Base-by-base conservation (phyloP, 2,797 vertebrate genomes). In the Onychomys torridus region DNA sequence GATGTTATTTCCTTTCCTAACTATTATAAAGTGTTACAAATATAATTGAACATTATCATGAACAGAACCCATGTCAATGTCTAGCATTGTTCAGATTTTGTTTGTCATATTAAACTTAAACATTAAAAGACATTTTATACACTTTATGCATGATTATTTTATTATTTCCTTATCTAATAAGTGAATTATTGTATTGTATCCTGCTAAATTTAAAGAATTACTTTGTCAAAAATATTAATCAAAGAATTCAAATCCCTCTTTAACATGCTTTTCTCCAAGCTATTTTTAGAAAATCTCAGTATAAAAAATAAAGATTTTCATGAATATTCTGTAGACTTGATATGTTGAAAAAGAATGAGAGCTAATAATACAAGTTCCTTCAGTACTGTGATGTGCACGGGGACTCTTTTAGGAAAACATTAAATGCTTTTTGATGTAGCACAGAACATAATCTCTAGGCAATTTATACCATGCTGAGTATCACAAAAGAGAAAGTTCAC, bases 1-100 rank as follows among this genome's bases (percentile, higher is more conserved):
- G 91, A 85, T 93, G 34, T 29, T 55, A 81, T 96, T 95, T 93
- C 7, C 19, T 84, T 95, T 92, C 5, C 4, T 3, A 93, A 86
- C 85, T 94, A 55, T 65, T 55, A 21, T 85, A 79, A 90, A 85
- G 2, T 76, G 27, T 85, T 63, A 21, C 34, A 9, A 95, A 76
- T 69, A 79, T 86, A 21, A 89, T 93, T 93, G 14, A 79, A 67
- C 29, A 16, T 79, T 37, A 86, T 61, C 89, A 52, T 90, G 21
- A 40, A 1, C 16, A 82, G 61, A 93, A 4, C 46, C 3, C 8
- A 79, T 21, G 34, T 71, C 46, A 89, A 82, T n/a, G 83, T 92
- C 4, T 34, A 89, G 63, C 46, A 13, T 69, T 55, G 11, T 13
- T 43, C 3, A 17, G 52, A 0, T 69, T 77, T 79, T 46, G 10